Evolutionary conservation across 2,113 vertebrate genomes (phyloP), one percentile per base, ranked within the genome.

Genomic region (Gallinago undulata): DNA sequence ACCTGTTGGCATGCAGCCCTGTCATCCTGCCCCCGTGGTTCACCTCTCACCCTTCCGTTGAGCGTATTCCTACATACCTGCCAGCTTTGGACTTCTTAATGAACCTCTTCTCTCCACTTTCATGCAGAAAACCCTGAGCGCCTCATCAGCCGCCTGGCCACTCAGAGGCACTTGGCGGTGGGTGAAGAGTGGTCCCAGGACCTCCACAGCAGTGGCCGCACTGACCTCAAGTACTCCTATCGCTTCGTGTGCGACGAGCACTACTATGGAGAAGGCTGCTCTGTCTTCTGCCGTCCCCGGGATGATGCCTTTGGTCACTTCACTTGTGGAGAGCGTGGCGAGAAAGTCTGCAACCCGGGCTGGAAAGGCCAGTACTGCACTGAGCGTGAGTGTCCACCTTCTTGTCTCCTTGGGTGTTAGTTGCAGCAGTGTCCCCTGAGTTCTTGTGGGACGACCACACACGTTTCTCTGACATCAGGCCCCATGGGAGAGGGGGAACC

Each of bases 301-400:
- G 99, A 99, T 0, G 99, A 99, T 21, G 98, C 99, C 48, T 99
- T 99, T 8, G 99, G 99, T 43, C 99, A 99, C 97, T 99, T 99
- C 97, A 99, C 98, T 83, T 99, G 99, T 0, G 99, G 99, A 80
- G 99, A 99, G 85, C 98, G 99, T 16, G 99, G 99, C 5, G 99
- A 99, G 93, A 99, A 99, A 85, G 98, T 99, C 93, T 99, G 99
- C 97, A 99, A 99, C 93, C 99, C 99, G 0, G 99, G 99, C 96
- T 99, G 99, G 99, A 99, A 99, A 90, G 99, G 99, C 80, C 98
- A 98, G 67, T 99, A 99, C 98, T 99, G 99, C 98, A 99, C 99
- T 53, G 99, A 99, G 90, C 96, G 99, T 99, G 97, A 99, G 99
- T 99, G 57, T 90, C 47, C 28, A 47, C 19, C 56, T 91, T 53